Base-by-base conservation (phyloP, 2,113 vertebrate genomes). In the Ellobius talpinus region DNA sequence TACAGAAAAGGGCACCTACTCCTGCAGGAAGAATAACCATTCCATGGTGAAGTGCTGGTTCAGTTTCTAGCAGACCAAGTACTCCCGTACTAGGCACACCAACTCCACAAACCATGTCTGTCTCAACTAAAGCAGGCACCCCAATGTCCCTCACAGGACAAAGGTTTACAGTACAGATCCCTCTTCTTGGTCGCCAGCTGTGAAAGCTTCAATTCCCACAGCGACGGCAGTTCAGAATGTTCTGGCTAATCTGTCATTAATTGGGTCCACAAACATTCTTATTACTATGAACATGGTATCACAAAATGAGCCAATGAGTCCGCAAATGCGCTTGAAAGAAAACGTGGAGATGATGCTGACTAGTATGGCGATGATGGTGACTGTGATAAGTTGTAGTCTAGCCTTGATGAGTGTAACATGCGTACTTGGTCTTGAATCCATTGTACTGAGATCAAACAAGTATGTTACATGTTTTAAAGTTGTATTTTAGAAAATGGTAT, bases 131-230 rank as follows among this genome's bases (percentile, higher is more conserved):
- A 96, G 99, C 99, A 0, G 99, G 99, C 6, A 93, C 99, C 0
- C 99, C 99, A 0, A 99, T 99, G 96, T 99, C 99, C 0, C 98
- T 99, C 96, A 98, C 99, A 0, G 99, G 99, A 7, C 99, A 99
- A 97, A 99, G 99, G 95, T 99, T 99, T 98, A 99, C 99, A 0
- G 99, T 99, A 0, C 99, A 99, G 98, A 99, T 99, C 98, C 99
- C 99, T 0, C 99, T 0, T 99, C 99, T 0, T 99, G 99, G 98
- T 98, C 99, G 0, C 93, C 98, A 0, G 98, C 98, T 68, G 50
- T 94, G 74, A 97, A 97, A 78, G 45, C 98, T 99, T 99, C 98
- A 12, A 98, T 99, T 26, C 98, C 99, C 2, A 98, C 99, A n/a
- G 98, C 99, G 0, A 99, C 99, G 0, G 97, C 99, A 0, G 99